A percentile compares a stretch with the other conserved stretches of the same genome.
phyloP scores from a whole-genome alignment of 2,113 vertebrate genomes.

The Carassius carassius region DNA sequence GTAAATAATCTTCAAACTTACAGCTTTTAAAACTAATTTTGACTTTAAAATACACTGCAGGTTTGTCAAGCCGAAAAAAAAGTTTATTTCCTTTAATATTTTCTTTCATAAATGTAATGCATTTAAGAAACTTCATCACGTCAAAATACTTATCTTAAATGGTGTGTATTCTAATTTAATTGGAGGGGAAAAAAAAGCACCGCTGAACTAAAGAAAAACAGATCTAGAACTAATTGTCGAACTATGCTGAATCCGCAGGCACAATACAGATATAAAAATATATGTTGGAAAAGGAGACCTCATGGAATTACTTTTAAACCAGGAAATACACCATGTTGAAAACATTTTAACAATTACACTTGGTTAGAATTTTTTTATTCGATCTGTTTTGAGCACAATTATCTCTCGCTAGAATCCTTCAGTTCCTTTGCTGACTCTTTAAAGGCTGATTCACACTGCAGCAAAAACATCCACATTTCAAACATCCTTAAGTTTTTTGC shows the following conservation, averaged over 20 bases:
- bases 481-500: not conserved
- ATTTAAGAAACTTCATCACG: not conserved
- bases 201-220: not conserved
- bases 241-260: not conserved
- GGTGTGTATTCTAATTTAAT: not conserved
- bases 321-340: not conserved
- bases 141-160: not conserved
- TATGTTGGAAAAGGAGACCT: not conserved
- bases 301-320: not conserved
- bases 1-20: not conserved
- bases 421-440: not conserved
- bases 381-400: not conserved
- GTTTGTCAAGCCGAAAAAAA: too few relatives aligned
- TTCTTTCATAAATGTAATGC: not conserved
- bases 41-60: too few relatives aligned
- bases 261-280: not conserved
- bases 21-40: not conserved
- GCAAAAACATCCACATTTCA: not conserved
- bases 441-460: not conserved
- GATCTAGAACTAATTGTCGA: slow-evolving; percentile 6
- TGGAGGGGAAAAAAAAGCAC: not conserved
- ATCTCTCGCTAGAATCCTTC: not conserved
- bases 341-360: not conserved
- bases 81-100: not conserved
- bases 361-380: not conserved